Evolutionary conservation across 92 coral and sea anemone species (phyloP).

Genomic region (Phymanthus crucifer): DNA sequence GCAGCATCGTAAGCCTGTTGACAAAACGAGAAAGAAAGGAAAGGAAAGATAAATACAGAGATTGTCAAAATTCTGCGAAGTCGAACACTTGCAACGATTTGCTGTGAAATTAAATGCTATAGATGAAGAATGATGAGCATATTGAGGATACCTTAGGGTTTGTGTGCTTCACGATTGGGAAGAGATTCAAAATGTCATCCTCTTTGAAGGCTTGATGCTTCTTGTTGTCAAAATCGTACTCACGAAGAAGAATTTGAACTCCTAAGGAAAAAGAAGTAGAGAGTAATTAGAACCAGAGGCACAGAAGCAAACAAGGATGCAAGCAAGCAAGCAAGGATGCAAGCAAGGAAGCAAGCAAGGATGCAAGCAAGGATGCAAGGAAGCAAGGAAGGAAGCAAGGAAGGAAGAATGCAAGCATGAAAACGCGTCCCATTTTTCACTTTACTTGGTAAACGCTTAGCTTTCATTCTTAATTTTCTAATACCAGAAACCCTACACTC

Average conservation of each 20-base stretch:
- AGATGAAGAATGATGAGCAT: too few species aligned
- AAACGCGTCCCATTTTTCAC: too few species aligned
- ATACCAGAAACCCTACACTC: background rate
- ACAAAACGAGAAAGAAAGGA: conserved; percentile 14
- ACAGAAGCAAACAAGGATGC: background rate
- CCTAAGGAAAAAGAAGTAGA: conserved; percentile 38
- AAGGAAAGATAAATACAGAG: background rate
- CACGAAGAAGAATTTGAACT: conserved; percentile 86
- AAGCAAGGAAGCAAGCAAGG: too few species aligned
- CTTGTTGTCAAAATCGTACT: conserved; percentile 85
- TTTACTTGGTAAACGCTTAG: too few species aligned
- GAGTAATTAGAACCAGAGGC: background rate
- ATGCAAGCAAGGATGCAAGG: too few species aligned
- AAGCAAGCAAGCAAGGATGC: too few species aligned
- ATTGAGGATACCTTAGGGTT: conserved; percentile 77
- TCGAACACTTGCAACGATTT: too few species aligned
- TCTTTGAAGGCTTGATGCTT: conserved; percentile 85
- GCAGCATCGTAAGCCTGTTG: conserved; percentile 85
- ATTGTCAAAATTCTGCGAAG: too few species aligned
- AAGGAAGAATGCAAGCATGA: too few species aligned
- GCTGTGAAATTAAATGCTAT: too few species aligned
- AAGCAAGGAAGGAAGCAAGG: too few species aligned
- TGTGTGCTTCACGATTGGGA: conserved; percentile 90
- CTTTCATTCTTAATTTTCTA: too few species aligned
- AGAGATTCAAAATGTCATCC: conserved; percentile 94